phyloP scores from a whole-genome alignment of 2,888 invertebrate species.

The Tubiluchus corallicola region DNA sequence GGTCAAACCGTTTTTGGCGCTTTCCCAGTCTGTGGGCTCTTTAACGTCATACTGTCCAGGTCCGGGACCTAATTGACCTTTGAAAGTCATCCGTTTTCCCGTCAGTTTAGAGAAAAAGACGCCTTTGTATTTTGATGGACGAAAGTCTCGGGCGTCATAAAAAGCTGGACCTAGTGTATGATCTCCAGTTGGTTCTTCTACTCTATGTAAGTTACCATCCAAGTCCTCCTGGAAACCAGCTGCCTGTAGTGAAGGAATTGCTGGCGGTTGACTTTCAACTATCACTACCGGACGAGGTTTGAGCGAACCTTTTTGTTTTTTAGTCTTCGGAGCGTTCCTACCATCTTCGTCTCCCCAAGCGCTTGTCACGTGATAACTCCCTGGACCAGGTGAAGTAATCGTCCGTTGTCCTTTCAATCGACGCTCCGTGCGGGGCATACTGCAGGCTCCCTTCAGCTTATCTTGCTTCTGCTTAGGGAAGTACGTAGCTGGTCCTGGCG shows the following conservation, averaged over 20 bases:
- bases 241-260: neutral
- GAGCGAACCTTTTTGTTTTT: too few relatives aligned
- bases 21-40: too few relatives aligned
- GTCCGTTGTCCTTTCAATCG: neutral
- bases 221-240: neutral
- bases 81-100: neutral
- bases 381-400: neutral
- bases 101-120: neutral
- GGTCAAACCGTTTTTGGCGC: too few relatives aligned
- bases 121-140: neutral
- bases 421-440: neutral
- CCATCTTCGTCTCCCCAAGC: neutral
- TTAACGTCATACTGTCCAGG: neutral
- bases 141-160: neutral
- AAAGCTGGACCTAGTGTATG: neutral
- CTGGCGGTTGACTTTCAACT: neutral
- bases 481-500: neutral
- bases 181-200: neutral
- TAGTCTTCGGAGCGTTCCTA: too few relatives aligned
- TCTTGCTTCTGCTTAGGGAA: neutral
- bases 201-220: neutral
- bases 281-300: neutral
- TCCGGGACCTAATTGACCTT: neutral
- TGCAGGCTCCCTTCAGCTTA: neutral
- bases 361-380: neutral